Evolutionary conservation across 2,797 vertebrate genomes (phyloP).

Genomic region (Gobio occitaniae): DNA sequence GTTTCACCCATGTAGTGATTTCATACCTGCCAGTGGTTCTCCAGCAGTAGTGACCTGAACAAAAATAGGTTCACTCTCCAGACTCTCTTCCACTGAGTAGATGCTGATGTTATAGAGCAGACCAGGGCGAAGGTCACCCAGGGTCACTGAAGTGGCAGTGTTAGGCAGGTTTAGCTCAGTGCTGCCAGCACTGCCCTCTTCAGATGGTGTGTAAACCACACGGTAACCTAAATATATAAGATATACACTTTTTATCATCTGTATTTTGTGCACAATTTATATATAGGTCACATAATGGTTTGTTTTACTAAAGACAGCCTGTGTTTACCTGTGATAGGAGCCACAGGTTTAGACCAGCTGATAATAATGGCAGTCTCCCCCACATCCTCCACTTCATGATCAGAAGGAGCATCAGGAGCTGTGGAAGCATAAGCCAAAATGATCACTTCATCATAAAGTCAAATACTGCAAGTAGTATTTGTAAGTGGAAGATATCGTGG

Average conservation of each 20-base stretch:
- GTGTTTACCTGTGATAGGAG: constrained; percentile 91
- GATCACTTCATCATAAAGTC: neutral
- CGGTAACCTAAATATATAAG: constrained; percentile 84
- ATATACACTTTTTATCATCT: constrained; percentile 1
- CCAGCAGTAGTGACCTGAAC: constrained; percentile 93
- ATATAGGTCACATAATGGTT: constrained; percentile 18
- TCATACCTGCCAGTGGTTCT: constrained; percentile 82
- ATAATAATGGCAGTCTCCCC: constrained; percentile 91
- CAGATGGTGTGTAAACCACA: constrained; percentile 89
- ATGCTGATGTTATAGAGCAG: constrained; percentile 96
- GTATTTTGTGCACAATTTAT: neutral
- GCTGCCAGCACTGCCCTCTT: constrained; percentile 88
- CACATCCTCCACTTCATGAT: constrained; percentile 85
- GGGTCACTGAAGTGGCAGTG: constrained; percentile 91
- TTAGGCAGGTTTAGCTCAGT: constrained; percentile 93
- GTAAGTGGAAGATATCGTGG: neutral
- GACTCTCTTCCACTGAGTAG: constrained; percentile 92
- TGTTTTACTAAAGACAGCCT: neutral
- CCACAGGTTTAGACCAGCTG: constrained; percentile 93
- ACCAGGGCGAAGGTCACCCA: constrained; percentile 92
- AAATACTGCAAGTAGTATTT: neutral
- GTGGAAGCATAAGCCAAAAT: constrained; percentile 29
- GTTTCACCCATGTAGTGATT: neutral
- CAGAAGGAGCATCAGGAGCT: constrained; percentile 92
- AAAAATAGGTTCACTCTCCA: constrained; percentile 91